Evolutionary conservation across 2,888 invertebrate genomes (phyloP).

Genomic region (Ennomos fuscantarius): DNA sequence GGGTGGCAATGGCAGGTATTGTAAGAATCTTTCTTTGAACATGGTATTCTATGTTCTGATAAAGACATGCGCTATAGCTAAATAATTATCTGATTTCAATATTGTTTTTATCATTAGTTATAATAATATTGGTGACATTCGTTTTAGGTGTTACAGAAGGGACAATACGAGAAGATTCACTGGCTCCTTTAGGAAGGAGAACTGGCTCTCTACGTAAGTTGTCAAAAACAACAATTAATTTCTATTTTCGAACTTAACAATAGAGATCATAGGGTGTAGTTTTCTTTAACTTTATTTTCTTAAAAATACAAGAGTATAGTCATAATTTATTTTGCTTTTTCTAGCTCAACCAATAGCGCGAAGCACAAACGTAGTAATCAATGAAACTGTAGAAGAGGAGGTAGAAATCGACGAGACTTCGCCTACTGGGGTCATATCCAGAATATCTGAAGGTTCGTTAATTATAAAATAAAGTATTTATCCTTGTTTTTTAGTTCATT

Average conservation of each 20-base stretch:
- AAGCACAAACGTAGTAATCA: slow-evolving; percentile 75
- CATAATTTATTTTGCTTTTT: slow-evolving; percentile 9
- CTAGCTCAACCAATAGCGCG: slow-evolving; percentile 74
- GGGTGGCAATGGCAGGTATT: no score
- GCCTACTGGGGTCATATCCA: slow-evolving; percentile 57
- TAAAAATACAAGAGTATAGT: no score
- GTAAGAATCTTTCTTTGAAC: no score
- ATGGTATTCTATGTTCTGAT: no score
- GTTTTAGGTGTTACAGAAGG: slow-evolving; percentile 63
- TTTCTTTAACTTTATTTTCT: no score
- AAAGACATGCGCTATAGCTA: no score
- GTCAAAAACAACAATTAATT: background rate
- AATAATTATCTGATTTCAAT: background rate
- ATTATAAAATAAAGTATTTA: background rate
- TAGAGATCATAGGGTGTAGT: no score
- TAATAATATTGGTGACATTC: background rate
- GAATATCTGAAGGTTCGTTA: slow-evolving; percentile 60
- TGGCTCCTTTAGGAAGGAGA: slow-evolving; percentile 59
- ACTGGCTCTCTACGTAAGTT: slow-evolving; percentile 74
- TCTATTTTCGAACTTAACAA: no score
- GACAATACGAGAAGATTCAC: slow-evolving; percentile 68
- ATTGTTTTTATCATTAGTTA: background rate
- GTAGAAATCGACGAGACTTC: slow-evolving; percentile 74
- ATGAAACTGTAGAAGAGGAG: slow-evolving; percentile 75
- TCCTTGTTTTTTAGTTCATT: no score